These are phyloP conservation scores for Emydocephalus ijimae DNA, from an alignment of 2,113 vertebrate genomes.

Conservation along the genomic window DNA sequence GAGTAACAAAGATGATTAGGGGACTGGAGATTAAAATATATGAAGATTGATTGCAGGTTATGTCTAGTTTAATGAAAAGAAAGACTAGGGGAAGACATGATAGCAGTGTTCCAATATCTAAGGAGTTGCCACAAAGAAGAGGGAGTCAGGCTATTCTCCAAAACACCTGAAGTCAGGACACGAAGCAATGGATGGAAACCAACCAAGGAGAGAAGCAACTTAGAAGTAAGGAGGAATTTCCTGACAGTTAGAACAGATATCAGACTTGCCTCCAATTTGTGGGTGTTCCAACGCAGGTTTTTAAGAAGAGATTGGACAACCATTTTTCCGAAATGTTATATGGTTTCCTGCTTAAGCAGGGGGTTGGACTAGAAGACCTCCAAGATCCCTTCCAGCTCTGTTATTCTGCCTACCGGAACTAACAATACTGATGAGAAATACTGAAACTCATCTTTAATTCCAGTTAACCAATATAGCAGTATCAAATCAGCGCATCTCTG, in stretches of 20 bases:
- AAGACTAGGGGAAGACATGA: not conserved
- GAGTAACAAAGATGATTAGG: not conserved
- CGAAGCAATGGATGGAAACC: not conserved
- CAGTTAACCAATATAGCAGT: not conserved
- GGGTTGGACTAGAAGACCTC: not conserved
- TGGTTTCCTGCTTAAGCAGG: not conserved
- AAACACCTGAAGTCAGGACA: not conserved
- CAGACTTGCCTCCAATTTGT: not conserved
- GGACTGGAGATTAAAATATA: not conserved
- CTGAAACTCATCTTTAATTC: not conserved
- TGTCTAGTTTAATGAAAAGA: not conserved
- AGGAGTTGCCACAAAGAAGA: not conserved
- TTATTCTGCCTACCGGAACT: slow-evolving; percentile 7
- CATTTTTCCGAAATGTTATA: not conserved
- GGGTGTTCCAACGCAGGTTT: not conserved
- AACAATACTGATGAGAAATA: not conserved
- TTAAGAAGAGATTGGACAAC: not conserved
- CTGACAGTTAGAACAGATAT: not conserved
- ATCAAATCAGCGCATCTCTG: not conserved
- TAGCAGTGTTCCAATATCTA: not conserved
- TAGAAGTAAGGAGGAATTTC: not conserved
- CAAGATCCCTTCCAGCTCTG: not conserved
- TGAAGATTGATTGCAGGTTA: not conserved
- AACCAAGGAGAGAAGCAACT: not conserved
- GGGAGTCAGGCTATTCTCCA: not conserved